Conservation (phyloP, 2,113 vertebrate genomes). For the Oophaga pumilio region DNA sequence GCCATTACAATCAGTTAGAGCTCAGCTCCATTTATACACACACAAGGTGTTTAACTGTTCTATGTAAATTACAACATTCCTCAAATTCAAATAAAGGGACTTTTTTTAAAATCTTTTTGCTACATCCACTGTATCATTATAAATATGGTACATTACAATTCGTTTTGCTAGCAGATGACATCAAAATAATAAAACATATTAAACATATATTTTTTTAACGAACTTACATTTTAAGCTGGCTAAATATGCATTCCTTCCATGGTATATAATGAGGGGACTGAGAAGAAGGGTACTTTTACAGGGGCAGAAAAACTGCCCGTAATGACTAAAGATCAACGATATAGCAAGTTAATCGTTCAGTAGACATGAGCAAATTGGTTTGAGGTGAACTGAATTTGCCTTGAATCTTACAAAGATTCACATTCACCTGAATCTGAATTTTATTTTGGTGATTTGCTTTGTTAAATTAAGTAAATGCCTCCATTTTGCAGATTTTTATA, state of each 20-base stretch:
- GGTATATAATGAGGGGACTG: background rate
- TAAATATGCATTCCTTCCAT: background rate
- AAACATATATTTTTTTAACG: background rate
- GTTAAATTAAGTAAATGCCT: too few species aligned
- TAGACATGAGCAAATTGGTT: too few species aligned
- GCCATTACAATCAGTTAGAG: slow-evolving; percentile 49
- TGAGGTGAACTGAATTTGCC: too few species aligned
- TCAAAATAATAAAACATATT: background rate
- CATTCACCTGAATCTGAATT: too few species aligned
- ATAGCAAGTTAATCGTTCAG: too few species aligned
- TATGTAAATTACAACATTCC: slow-evolving; percentile 18
- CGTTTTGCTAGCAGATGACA: background rate
- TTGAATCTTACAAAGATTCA: too few species aligned
- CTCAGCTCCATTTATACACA: slow-evolving; percentile 49
- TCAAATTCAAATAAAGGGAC: background rate
- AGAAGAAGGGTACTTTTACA: background rate
- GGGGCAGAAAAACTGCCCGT: background rate
- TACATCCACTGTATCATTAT: too few species aligned
- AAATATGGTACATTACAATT: too few species aligned
- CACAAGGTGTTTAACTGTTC: slow-evolving; percentile 51
- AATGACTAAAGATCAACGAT: too few species aligned
- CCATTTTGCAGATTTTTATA: too few species aligned
- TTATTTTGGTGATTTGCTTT: too few species aligned
- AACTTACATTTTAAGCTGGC: background rate
- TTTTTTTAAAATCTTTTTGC: too few species aligned